These are phyloP conservation scores for Prochilodus magdalenae DNA, from an alignment of 2,113 vertebrate genomes.

Conservation along the genomic window DNA sequence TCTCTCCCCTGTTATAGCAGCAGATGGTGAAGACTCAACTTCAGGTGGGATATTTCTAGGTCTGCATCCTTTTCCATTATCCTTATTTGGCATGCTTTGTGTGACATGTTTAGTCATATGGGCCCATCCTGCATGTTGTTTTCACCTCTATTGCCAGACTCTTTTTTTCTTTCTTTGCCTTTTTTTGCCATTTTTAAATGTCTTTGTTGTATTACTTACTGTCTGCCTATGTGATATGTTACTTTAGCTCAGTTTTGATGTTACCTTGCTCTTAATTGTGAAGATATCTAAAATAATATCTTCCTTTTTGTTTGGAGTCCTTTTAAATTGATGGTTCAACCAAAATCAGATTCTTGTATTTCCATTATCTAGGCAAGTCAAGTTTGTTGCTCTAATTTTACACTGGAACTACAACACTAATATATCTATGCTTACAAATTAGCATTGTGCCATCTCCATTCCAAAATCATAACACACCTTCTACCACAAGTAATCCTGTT, in stretches of 20 bases:
- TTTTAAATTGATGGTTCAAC: too few relatives aligned
- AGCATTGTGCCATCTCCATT: too few relatives aligned
- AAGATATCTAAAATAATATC: background rate
- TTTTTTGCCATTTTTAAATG: background rate
- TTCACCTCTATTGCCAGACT: background rate
- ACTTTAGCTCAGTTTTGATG: background rate
- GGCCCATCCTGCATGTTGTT: slow-evolving; percentile 22
- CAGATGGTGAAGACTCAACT: slow-evolving; percentile 80
- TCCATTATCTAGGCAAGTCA: too few relatives aligned
- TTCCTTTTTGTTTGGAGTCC: background rate
- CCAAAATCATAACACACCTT: too few relatives aligned
- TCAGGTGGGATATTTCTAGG: slow-evolving; percentile 77
- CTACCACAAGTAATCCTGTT: too few relatives aligned
- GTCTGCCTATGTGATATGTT: background rate
- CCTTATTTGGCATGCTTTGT: slow-evolving; percentile 32
- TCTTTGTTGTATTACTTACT: slow-evolving; percentile 4
- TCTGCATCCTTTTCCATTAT: slow-evolving; percentile 60
- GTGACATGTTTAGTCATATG: slow-evolving; percentile 30
- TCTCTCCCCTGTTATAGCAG: slow-evolving; percentile 62
- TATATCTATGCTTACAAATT: background rate
- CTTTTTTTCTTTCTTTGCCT: background rate
- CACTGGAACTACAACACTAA: background rate
- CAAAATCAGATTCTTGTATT: background rate
- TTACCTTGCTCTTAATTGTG: background rate
- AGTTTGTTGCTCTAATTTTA: background rate